A percentile compares a stretch with the other conserved stretches of the same genome.
phyloP scores from a whole-genome alignment of 2,113 vertebrate genomes.

The Philantomba maxwellii region DNA sequence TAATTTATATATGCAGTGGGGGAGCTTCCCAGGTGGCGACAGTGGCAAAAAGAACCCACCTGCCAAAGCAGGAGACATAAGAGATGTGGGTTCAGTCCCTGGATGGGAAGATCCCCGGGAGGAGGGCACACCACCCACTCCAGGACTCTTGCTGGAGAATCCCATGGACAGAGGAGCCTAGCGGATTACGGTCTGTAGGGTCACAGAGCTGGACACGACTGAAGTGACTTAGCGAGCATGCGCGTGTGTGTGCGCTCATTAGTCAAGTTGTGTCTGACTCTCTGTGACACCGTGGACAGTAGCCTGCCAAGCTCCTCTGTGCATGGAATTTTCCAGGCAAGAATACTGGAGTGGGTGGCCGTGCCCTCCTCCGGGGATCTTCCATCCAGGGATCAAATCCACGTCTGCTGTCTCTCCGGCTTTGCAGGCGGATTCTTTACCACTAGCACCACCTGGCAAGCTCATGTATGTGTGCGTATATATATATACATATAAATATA shows the following conservation, averaged over 20 bases:
- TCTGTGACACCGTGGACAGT: fast-evolving
- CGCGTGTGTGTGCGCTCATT: fast-evolving
- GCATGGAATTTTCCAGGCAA: not conserved
- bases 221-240: not conserved
- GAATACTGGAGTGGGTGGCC: not conserved
- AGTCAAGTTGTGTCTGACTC: not conserved
- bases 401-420: not conserved
- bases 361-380: not conserved
- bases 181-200: fast-evolving
- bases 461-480: not conserved
- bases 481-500: not conserved
- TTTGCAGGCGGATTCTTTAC: not conserved
- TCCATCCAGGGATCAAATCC: not conserved
- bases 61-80: not conserved
- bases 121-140: not conserved
- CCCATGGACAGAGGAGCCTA: not conserved
- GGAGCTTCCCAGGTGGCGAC: not conserved
- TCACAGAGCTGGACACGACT: fast-evolving
- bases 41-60: not conserved
- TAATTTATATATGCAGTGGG: too few species aligned
- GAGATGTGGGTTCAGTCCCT: not conserved
- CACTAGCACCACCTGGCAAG: not conserved
- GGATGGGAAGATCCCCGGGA: not conserved
- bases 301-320: not conserved
- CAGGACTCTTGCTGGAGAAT: not conserved